Base-by-base conservation (phyloP, 2,797 vertebrate species). In the Hylomyscus alleni region DNA sequence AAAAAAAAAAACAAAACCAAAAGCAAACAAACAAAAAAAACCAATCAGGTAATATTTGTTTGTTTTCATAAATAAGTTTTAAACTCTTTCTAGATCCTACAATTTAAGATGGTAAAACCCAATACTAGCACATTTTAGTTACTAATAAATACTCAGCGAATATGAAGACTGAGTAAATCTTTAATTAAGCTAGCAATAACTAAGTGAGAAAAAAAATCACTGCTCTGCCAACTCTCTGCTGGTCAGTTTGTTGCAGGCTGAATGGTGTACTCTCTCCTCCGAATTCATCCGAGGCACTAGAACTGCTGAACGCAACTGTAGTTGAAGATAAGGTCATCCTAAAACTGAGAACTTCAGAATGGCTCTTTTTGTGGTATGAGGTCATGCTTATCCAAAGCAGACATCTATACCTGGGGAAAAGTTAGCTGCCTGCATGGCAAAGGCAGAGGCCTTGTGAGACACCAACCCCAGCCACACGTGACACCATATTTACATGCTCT, bases 21-120 rank as follows among this genome's bases (percentile, higher is more conserved):
- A 62, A 62, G 7, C 60, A 67, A 22, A 6, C 44, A 84, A 47
- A 10, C 65, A 67, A 67, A 15, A 65, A 88, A 67, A 89, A 65
- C 20, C 37, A 67, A 37, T 78, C 58, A 95, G 62, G 17, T 47
- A 84, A 91, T 24, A 54, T 54, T 54, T 89, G 29, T 89, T 75
- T 93, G 14, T 86, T 91, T 93, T 73, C 8, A 73, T 54, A 90
- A 92, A 58, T 88, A 88, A 84, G 7, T 8, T 94, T 93, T 78
- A 92, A 40, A 34, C 40, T 83, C 58, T 44, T 9, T 29, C 20
- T 47, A 94, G 75, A 56, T 40, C 8, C 31, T 50, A 52, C 37
- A 77, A 92, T 72, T 95, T 93, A 92, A 94, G 82, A 81, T 9
- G 87, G 65, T 56, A 97, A 93, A 97, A 90, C n/a, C 80, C 34